phyloP scores from a whole-genome alignment of 2,113 vertebrate genomes.

The Pandion haliaetus region DNA sequence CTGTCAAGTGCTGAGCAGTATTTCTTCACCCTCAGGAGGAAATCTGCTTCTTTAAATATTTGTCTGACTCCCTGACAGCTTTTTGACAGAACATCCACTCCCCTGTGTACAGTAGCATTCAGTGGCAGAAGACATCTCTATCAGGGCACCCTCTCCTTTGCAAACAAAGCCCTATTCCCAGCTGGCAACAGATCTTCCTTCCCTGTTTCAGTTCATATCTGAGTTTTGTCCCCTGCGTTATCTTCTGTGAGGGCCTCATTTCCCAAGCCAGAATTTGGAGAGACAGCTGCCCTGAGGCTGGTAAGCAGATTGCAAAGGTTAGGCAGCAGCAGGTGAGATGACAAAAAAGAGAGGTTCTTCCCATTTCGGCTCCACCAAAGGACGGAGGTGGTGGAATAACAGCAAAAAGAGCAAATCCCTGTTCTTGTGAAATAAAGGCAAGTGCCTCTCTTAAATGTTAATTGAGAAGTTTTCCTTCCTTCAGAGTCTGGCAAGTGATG shows the following conservation, averaged over 20 bases:
- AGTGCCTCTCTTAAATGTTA: slow-evolving; percentile 2
- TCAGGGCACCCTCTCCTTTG: not conserved
- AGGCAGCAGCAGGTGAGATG: not conserved
- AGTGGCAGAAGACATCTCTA: slow-evolving; percentile 21
- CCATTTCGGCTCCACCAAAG: not conserved
- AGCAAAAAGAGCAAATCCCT: not conserved
- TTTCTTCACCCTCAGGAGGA: slow-evolving; percentile 13
- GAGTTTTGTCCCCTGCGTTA: not conserved
- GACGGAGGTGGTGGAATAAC: not conserved
- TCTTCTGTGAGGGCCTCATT: not conserved
- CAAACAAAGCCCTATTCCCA: not conserved
- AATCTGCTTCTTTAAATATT: slow-evolving; percentile 41
- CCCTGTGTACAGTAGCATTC: not conserved
- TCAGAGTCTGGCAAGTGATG: slow-evolving; percentile 1
- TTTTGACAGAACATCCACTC: slow-evolving; percentile 27
- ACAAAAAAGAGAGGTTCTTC: not conserved
- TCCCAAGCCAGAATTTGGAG: not conserved
- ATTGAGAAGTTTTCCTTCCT: slow-evolving; percentile 27
- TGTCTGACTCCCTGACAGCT: slow-evolving; percentile 34
- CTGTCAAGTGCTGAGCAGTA: not conserved
- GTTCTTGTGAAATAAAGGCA: not conserved
- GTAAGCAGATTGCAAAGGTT: not conserved
- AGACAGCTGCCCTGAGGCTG: not conserved
- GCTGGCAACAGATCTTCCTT: not conserved
- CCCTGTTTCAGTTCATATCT: not conserved